Percentiles rank a stretch among this genome's conserved stretches.
Conservation (phyloP, 1,140 invertebrate species). For the Glossosoma conforme region DNA sequence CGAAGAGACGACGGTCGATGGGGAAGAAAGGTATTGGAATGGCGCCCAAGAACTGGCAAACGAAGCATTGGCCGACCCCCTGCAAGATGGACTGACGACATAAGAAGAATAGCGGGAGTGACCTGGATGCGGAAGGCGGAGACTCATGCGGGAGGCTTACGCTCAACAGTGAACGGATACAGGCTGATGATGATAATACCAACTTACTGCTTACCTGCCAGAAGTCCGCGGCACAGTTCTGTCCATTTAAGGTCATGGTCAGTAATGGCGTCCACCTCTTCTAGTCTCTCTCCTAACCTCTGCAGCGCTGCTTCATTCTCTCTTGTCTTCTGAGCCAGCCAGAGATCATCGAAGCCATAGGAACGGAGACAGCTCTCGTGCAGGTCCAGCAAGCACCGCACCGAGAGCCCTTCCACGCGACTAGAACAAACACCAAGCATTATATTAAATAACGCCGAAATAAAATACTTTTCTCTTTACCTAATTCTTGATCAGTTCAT, state of each 20-base stretch:
- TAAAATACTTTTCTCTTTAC: not conserved
- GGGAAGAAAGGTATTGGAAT: too few relatives aligned
- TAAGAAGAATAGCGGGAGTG: too few relatives aligned
- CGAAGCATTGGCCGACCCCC: too few relatives aligned
- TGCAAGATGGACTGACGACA: too few relatives aligned
- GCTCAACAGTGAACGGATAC: too few relatives aligned
- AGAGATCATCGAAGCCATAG: constrained; percentile 91
- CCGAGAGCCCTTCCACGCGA: constrained; percentile 81
- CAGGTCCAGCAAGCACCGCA: constrained; percentile 83
- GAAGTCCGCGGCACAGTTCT: constrained; percentile 55
- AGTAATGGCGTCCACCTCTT: constrained; percentile 53
- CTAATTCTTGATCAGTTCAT: not conserved
- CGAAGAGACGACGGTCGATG: too few relatives aligned
- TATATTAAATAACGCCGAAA: not conserved
- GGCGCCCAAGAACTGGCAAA: too few relatives aligned
- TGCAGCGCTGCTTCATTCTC: constrained; percentile 55
- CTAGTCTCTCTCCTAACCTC: constrained; percentile 49
- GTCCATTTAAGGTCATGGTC: constrained; percentile 52
- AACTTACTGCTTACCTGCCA: constrained; percentile 59
- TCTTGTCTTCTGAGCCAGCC: constrained; percentile 65
- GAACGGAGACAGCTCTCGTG: constrained; percentile 87
- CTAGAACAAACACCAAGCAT: constrained; percentile 51
- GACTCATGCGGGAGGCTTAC: too few relatives aligned
- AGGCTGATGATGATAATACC: too few relatives aligned
- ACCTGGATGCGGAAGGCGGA: too few relatives aligned